These are phyloP conservation scores for Stomatorhinus ivindoensis DNA, from an alignment of 2,113 vertebrate species.

Conservation along the genomic window DNA sequence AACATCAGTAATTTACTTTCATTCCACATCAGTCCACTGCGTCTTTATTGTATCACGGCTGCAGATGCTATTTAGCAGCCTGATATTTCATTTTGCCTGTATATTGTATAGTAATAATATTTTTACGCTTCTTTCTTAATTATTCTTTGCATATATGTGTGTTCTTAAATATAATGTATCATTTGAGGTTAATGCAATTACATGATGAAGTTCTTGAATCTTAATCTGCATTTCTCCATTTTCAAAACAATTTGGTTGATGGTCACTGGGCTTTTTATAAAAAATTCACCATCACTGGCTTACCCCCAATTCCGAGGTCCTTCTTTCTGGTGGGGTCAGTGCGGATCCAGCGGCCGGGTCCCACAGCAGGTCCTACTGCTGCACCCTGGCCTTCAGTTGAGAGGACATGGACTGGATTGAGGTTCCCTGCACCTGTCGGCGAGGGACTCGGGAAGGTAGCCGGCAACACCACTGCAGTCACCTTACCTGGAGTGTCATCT, in stretches of 20 bases:
- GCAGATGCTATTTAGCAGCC: neutral
- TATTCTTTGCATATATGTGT: neutral
- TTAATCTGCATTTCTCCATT: neutral
- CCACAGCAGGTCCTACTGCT: slow-evolving; percentile 55
- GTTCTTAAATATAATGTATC: neutral
- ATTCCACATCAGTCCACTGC: neutral
- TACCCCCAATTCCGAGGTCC: slow-evolving; percentile 70
- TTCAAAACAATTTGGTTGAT: neutral
- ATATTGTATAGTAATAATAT: neutral
- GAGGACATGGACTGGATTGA: slow-evolving; percentile 45
- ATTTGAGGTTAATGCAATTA: neutral
- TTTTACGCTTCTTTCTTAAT: neutral
- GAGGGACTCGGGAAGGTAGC: neutral
- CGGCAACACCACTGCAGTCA: neutral
- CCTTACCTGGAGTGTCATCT: neutral
- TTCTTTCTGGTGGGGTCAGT: slow-evolving; percentile 63
- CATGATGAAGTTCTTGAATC: neutral
- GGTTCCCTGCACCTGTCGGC: slow-evolving; percentile 28
- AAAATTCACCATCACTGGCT: neutral
- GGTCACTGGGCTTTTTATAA: neutral
- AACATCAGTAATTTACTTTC: neutral
- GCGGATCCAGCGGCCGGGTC: slow-evolving; percentile 62
- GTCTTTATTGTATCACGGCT: neutral
- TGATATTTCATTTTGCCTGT: neutral
- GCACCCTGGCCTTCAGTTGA: slow-evolving; percentile 48